Conservation (phyloP, 2,888 invertebrate genomes). For the Pollenia angustigena region DNA sequence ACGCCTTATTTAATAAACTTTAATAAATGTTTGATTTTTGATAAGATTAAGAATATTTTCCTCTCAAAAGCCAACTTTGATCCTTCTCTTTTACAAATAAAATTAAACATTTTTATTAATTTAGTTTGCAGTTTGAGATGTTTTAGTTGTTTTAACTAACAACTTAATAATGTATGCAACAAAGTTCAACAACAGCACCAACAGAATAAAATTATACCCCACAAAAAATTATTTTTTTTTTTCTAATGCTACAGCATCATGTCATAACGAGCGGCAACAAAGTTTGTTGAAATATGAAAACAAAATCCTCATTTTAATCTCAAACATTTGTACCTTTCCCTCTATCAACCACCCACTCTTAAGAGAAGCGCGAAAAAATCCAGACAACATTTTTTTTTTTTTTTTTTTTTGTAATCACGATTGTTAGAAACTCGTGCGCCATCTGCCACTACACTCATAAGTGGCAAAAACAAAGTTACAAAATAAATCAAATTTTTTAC, state of each 20-base stretch:
- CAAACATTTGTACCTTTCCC: background rate
- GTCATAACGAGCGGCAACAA: conserved; percentile 10
- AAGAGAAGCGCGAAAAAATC: background rate
- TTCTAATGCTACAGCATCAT: conserved; percentile 39
- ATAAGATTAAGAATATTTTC: too few species aligned
- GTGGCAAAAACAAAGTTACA: background rate
- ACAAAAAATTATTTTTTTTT: background rate
- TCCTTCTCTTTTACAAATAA: background rate
- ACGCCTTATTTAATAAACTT: too few species aligned
- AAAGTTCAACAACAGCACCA: conserved; percentile 44
- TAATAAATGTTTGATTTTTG: too few species aligned
- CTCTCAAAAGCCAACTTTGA: background rate
- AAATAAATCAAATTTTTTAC: conserved; percentile 36
- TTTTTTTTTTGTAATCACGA: conserved; percentile 18
- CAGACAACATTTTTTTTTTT: too few species aligned
- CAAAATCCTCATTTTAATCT: background rate
- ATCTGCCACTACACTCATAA: conserved; percentile 31
- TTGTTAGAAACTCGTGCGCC: conserved; percentile 1
- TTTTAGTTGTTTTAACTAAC: conserved; percentile 54
- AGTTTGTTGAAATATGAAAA: background rate
- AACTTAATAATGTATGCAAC: conserved; percentile 63
- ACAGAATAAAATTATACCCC: conserved; percentile 15
- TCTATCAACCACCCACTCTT: background rate
- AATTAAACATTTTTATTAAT: conserved; percentile 29
- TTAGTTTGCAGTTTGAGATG: conserved; percentile 29